Evolutionary conservation across 2,113 vertebrate species (phyloP).

Genomic region (Myiopsitta monachus): DNA sequence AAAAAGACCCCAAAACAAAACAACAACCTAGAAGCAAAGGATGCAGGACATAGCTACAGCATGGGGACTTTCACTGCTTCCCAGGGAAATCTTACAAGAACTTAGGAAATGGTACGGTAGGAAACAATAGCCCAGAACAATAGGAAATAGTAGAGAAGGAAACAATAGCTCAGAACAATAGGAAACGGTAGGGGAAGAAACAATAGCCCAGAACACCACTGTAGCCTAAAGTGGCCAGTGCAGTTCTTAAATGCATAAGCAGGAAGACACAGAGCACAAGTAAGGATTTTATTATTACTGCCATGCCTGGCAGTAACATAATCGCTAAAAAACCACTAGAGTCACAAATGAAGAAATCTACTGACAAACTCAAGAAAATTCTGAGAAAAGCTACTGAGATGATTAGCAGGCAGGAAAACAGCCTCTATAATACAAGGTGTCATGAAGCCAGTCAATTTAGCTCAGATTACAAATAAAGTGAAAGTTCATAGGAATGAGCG

Average conservation of each 20-base stretch:
- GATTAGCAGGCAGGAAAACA: background rate
- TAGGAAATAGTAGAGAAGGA: background rate
- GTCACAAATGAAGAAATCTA: background rate
- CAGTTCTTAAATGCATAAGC: background rate
- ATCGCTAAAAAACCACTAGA: background rate
- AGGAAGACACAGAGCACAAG: background rate
- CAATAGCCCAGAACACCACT: background rate
- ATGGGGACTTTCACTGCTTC: background rate
- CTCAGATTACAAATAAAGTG: background rate
- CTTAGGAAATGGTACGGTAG: background rate
- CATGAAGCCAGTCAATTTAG: background rate
- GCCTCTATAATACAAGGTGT: background rate
- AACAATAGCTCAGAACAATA: background rate
- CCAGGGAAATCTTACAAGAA: background rate
- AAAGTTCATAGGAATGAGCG: background rate
- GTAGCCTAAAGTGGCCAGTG: background rate
- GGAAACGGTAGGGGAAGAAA: background rate
- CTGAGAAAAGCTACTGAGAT: background rate
- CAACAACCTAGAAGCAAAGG: background rate
- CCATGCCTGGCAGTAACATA: background rate
- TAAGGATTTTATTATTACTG: background rate
- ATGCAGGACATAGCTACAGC: background rate
- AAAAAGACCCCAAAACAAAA: background rate
- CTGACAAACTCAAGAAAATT: background rate
- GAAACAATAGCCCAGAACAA: background rate